A percentile compares a stretch with the other conserved stretches of the same genome.
Evolutionary conservation across 2,888 invertebrate genomes (phyloP).

Genomic region (Entomobrya proxima): DNA sequence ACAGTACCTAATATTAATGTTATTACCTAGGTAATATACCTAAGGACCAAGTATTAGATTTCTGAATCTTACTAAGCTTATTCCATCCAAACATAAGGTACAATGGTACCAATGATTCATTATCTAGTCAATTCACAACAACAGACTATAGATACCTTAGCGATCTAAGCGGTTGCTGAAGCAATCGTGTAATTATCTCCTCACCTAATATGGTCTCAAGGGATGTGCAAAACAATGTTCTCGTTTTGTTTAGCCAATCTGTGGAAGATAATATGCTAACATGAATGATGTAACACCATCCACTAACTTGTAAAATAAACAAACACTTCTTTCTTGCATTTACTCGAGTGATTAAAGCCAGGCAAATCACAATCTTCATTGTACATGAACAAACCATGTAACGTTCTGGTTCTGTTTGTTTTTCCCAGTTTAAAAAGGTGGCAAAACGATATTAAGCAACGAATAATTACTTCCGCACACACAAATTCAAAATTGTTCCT

Average conservation of each 20-base stretch:
- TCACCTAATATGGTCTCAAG: conserved; percentile 28
- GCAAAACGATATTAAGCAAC: conserved; percentile 41
- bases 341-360: no score
- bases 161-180: no score
- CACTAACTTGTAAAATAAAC: no score
- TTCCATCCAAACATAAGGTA: background rate
- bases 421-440: conserved; percentile 30
- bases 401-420: background rate
- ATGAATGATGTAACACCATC: no score
- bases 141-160: conserved; percentile 20
- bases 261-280: no score
- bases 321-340: no score
- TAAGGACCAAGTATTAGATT: conserved; percentile 26
- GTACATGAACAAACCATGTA: background rate
- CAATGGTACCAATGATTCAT: background rate
- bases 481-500: background rate
- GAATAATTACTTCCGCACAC: conserved; percentile 50
- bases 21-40: no score
- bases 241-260: conserved; percentile 26
- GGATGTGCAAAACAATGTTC: conserved; percentile 25
- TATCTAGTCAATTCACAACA: background rate
- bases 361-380: background rate
- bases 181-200: conserved; percentile 32
- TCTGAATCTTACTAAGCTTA: conserved; percentile 24
- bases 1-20: no score